phyloP scores from a whole-genome alignment of 2,797 vertebrate genomes.

The Anableps anableps region DNA sequence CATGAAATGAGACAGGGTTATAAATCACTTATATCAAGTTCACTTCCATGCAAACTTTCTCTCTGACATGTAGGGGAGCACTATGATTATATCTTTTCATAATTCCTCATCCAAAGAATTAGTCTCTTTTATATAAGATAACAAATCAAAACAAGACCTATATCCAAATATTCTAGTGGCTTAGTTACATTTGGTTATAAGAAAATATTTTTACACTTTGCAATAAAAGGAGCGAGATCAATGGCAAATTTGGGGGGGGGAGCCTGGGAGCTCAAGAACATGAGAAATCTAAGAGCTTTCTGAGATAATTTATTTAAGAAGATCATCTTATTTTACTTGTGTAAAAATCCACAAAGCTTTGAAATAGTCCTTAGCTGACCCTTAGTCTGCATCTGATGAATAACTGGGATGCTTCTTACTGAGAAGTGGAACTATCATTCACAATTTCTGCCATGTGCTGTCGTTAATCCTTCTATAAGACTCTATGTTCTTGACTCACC shows the following conservation, averaged over 20 bases:
- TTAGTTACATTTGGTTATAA: neutral
- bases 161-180: neutral
- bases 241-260: neutral
- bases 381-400: neutral
- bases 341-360: neutral
- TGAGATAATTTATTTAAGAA: neutral
- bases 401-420: neutral
- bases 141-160: neutral
- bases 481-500: neutral
- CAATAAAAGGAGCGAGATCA: neutral
- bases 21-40: neutral
- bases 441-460: neutral
- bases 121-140: neutral
- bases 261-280: neutral
- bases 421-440: neutral
- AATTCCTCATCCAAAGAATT: neutral
- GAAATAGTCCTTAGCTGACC: neutral
- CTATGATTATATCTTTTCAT: neutral
- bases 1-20: slow-evolving; percentile 20
- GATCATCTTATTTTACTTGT: neutral
- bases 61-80: neutral
- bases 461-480: no score
- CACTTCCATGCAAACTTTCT: neutral
- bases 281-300: neutral
- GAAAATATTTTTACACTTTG: neutral